A percentile compares a stretch with the other conserved stretches of the same genome.
Evolutionary conservation across 2,888 invertebrate species (phyloP).

Genomic region (Arctia plantaginis): DNA sequence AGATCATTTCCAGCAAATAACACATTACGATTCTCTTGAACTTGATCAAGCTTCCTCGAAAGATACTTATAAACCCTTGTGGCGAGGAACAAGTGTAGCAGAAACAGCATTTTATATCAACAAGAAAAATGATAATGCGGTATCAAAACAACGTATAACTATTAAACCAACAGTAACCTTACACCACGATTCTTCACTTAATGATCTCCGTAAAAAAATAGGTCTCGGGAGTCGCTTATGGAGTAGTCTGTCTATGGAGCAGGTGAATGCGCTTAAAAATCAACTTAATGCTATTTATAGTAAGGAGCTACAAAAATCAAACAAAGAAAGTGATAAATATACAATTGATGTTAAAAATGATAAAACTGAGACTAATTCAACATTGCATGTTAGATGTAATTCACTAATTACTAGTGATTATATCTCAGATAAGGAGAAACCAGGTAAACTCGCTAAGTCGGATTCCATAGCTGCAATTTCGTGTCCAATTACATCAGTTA

Average conservation of each 20-base stretch:
- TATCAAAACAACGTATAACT: conserved; percentile 59
- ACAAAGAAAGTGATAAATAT: conserved; percentile 82
- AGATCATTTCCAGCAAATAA: conserved; percentile 90
- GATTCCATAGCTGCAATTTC: conserved; percentile 87
- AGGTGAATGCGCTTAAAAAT: conserved; percentile 92
- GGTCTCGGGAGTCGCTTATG: conserved; percentile 92
- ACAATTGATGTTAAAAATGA: conserved; percentile 87
- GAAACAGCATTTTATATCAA: conserved; percentile 92
- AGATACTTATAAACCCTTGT: conserved; percentile 92
- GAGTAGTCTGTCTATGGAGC: conserved; percentile 94
- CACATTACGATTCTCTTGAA: conserved; percentile 83
- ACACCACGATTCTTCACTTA: conserved; percentile 77
- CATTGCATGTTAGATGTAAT: conserved; percentile 86
- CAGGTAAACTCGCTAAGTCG: conserved; percentile 79
- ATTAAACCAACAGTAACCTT: conserved; percentile 65
- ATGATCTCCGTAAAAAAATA: conserved; percentile 77
- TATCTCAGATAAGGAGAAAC: conserved; percentile 67
- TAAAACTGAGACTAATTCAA: conserved; percentile 67
- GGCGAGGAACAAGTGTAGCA: conserved; percentile 94
- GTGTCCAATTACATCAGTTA: conserved; percentile 75
- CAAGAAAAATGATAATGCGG: conserved; percentile 84
- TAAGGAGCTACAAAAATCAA: conserved; percentile 81
- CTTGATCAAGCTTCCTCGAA: conserved; percentile 79
- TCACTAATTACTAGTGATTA: conserved; percentile 83
- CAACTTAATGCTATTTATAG: conserved; percentile 94